Evolutionary conservation across 2,113 vertebrate species (phyloP), one percentile per base, ranked within the genome.

Genomic region (Calcarius ornatus): DNA sequence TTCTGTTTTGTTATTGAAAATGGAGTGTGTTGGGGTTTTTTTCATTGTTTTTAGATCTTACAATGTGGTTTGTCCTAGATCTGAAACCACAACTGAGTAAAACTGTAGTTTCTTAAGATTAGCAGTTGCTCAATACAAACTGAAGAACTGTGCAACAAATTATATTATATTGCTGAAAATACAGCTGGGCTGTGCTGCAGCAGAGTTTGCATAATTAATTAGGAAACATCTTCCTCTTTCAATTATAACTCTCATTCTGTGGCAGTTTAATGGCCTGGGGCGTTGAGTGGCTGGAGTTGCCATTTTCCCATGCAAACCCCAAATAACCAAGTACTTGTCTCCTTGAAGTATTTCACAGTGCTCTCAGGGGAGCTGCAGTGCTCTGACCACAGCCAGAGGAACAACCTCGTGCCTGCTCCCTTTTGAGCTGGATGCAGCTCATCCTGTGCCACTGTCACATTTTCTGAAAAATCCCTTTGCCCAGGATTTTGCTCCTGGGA

Each of bases 11-110:
- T 27, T 47, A 2, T 21, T 69, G 61, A 16, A 33, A 72, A 9
- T 20, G 15, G 25, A 4, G 21, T 31, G 5, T 47, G 13, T 25
- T 78, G 20, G 8, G 24, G 1, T 0, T 11, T 22, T 22, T 11
- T 73, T 20, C 5, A 3, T 14, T n/a, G 10, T 18, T 69, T 22
- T 64, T 33, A 64, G 40, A 27, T 60, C 10, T 51, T 33, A 60
- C 14, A 25, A 3, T 19, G 25, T 18, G 65, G 8, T 45, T 17
- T 60, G 16, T 57, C 31, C 14, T 57, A 75, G 50, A 80, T 51
- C 43, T 53, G 79, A 86, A 86, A 48, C 31, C 28, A 35, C 33
- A 72, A 25, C 25, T 57, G 42, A 86, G 45, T 27, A 81, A 47
- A 81, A 23, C 15, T 45, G 33, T 10, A 69, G 30, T 19, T 87